These are phyloP conservation scores for Syrista parreyssii DNA, from an alignment of 2,888 invertebrate genomes.

Conservation along the genomic window DNA sequence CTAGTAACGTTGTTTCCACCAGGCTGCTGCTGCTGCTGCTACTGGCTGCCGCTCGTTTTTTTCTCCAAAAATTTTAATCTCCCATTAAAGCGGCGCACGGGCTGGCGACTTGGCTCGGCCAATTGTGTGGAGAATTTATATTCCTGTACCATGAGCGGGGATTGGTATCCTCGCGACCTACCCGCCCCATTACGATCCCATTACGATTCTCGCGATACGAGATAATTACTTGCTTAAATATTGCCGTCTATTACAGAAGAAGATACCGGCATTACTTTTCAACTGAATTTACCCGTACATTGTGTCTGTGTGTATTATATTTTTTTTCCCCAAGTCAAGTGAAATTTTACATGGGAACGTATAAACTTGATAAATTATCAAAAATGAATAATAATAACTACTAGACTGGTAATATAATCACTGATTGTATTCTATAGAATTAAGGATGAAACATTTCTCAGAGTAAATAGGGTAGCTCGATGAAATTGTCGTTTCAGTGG, in stretches of 20 bases:
- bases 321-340: background rate
- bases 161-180: slow-evolving; percentile 20
- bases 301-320: slow-evolving; percentile 8
- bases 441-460: background rate
- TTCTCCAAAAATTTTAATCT: slow-evolving; percentile 30
- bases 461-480: background rate
- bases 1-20: background rate
- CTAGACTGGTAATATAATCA: background rate
- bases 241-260: slow-evolving; percentile 19
- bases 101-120: slow-evolving; percentile 24
- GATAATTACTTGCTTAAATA: slow-evolving; percentile 54
- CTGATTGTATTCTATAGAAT: background rate
- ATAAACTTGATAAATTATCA: background rate
- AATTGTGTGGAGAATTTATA: slow-evolving; percentile 52
- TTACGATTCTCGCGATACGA: slow-evolving; percentile 37
- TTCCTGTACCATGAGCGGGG: slow-evolving; percentile 4
- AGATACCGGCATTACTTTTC: background rate
- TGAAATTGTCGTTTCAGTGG: background rate
- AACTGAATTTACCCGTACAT: background rate
- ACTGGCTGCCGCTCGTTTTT: slow-evolving; percentile 34
- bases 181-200: slow-evolving; percentile 21
- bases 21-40: background rate
- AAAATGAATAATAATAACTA: background rate
- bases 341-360: background rate
- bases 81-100: slow-evolving; percentile 23